Percentiles rank a stretch among this genome's conserved stretches.
phyloP scores from a whole-genome alignment of 2,113 vertebrate genomes.

The Pteronura brasiliensis region DNA sequence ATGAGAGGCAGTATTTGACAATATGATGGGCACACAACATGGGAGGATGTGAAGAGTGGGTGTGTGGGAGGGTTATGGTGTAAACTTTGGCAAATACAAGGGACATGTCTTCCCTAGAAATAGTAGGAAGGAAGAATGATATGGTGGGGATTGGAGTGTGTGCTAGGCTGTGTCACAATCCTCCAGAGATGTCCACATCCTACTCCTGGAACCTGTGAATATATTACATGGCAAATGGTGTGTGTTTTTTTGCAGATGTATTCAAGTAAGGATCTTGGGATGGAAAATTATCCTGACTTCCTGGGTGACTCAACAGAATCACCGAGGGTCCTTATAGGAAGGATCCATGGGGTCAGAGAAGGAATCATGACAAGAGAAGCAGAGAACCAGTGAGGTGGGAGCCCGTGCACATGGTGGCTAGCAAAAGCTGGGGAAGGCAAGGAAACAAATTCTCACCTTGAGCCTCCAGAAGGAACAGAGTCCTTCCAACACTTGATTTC shows the following conservation, averaged over 20 bases:
- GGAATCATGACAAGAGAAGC: neutral
- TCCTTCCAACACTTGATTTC: neutral
- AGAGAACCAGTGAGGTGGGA: neutral
- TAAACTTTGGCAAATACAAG: neutral
- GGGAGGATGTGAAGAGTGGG: neutral
- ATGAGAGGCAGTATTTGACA: no score
- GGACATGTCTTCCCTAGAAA: neutral
- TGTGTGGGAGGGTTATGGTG: no score
- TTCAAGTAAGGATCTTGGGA: neutral
- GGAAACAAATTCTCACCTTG: neutral
- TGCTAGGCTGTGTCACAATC: neutral
- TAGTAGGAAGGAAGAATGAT: neutral
- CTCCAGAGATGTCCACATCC: neutral
- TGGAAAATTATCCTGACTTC: neutral
- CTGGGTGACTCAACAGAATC: neutral
- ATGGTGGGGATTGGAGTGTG: accelerated
- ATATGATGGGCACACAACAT: neutral
- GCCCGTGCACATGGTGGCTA: neutral
- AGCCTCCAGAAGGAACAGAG: neutral
- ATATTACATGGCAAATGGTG: neutral
- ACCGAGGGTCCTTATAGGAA: neutral
- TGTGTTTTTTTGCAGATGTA: neutral
- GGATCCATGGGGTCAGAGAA: neutral
- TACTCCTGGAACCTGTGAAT: neutral
- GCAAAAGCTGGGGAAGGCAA: neutral